Base-by-base conservation (phyloP, 2,888 invertebrate species). In the Phymatocera aterrima region DNA sequence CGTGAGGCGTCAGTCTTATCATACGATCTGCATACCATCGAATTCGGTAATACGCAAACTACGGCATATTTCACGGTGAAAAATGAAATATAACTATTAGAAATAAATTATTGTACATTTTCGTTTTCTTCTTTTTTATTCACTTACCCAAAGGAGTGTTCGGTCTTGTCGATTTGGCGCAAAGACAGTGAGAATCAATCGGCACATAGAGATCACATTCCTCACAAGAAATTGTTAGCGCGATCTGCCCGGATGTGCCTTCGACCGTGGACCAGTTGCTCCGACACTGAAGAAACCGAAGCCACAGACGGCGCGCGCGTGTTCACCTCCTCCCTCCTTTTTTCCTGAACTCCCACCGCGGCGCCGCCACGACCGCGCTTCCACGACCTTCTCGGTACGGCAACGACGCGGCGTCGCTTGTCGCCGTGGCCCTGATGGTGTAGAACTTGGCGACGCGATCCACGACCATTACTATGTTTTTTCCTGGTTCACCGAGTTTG, bases 231-330 rank as follows among this genome's bases (percentile, higher is more conserved):
- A 79, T 80, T 79, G 78, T 80, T 79, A 57, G 81, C 83, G 81
- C 83, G 81, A 74, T 64, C 18, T 64, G 61, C 61, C 61, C 61
- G 37, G 37, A 64, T 79, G 80, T 80, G 79, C 81, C 80, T 80
- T 82, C 83, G 82, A 81, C 83, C 83, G 81, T 85, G 89, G 89
- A 88, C 88, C 87, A 88, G 88, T 88, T 86, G 88, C 90, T 89
- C 89, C 89, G 89, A 89, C 85, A 85, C 88, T 87, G 87, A 88
- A n/a, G 87, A 85, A 86, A 18, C 75, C 8, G 18, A 28, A 40
- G 65, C n/a, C 65, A 18, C 48, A 43, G 31, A 15, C 57, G n/a
- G 68, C 15, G 15, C 18, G 28, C 65, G 24, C 68, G 57, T 46
- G 77, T 24, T 54, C 28, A 64, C 80, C 79, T 80, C 77, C 78